phyloP scores from a whole-genome alignment of 1,140 invertebrate genomes.

The Tetramorium parvispinum region DNA sequence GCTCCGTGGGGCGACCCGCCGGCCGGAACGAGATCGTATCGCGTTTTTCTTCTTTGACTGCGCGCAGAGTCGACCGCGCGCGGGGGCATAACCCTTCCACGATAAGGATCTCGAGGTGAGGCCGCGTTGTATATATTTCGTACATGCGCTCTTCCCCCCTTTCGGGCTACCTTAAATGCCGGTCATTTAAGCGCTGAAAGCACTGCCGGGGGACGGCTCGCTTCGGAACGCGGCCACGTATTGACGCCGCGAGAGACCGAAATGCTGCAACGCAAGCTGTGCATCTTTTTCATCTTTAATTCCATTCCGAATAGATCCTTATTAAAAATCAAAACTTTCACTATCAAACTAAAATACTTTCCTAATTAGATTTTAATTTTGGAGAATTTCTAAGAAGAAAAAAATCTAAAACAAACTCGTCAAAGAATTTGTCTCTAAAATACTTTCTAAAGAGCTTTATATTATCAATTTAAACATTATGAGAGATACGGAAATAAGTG shows the following conservation, averaged over 20 bases:
- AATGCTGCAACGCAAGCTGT: background rate
- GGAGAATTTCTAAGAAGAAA: background rate
- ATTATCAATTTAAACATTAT: background rate
- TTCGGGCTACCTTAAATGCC: constrained; percentile 66
- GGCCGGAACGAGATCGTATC: constrained; percentile 79
- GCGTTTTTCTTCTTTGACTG: constrained; percentile 71
- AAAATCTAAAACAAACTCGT: background rate
- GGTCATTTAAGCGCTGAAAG: constrained; percentile 53
- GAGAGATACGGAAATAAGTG: background rate
- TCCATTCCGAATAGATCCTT: background rate
- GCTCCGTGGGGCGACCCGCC: constrained; percentile 68
- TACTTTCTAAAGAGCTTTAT: constrained; percentile 1
- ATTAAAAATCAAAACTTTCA: background rate
- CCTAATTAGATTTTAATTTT: background rate
- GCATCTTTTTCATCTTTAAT: background rate
- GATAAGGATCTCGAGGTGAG: constrained; percentile 68
- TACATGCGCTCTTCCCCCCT: constrained; percentile 57
- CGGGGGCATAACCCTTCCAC: constrained; percentile 71
- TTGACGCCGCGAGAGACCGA: background rate
- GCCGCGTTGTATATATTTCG: constrained; percentile 69
- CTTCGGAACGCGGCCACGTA: background rate
- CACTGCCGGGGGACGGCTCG: background rate
- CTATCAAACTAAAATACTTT: background rate
- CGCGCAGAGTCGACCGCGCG: constrained; percentile 61
- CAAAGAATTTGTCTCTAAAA: background rate